phyloP scores from a whole-genome alignment of 2,888 invertebrate species.

The Camponotus fellah region DNA sequence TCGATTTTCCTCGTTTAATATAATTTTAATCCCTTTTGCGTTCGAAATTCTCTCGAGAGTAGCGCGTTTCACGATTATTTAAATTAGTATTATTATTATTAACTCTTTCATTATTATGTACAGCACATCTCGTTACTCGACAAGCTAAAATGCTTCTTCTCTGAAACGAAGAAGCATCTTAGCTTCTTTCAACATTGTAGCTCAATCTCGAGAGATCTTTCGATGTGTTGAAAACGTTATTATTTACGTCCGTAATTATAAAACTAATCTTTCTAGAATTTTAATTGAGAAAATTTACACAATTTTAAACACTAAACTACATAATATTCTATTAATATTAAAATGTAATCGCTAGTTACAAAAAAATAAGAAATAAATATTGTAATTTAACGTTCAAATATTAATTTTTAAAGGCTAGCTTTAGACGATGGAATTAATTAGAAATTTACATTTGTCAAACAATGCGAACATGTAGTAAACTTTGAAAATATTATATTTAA shows the following conservation, averaged over 20 bases:
- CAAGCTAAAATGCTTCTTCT: neutral
- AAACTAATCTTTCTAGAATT: neutral
- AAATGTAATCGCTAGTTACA: neutral
- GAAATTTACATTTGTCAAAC: neutral
- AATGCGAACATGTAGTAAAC: neutral
- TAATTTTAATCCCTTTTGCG: neutral
- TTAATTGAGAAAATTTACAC: neutral
- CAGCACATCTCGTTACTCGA: constrained; percentile 20
- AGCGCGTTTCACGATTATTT: neutral
- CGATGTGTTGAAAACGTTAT: constrained; percentile 39
- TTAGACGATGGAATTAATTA: neutral
- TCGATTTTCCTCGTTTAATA: neutral
- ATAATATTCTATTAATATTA: neutral
- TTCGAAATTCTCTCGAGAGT: constrained; percentile 36
- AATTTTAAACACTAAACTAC: neutral
- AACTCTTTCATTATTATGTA: constrained; percentile 44
- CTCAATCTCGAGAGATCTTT: constrained; percentile 58
- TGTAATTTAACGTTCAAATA: neutral
- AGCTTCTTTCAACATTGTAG: constrained; percentile 15
- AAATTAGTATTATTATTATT: constrained; percentile 30
- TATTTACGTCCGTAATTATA: neutral
- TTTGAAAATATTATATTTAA: constrained; percentile 12
- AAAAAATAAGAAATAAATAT: neutral
- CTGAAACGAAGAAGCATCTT: constrained; percentile 29
- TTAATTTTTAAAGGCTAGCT: neutral